A percentile compares a stretch with the other conserved stretches of the same genome.
Conservation (phyloP, 1,140 invertebrate genomes). For the Drosophila paulistorum region DNA sequence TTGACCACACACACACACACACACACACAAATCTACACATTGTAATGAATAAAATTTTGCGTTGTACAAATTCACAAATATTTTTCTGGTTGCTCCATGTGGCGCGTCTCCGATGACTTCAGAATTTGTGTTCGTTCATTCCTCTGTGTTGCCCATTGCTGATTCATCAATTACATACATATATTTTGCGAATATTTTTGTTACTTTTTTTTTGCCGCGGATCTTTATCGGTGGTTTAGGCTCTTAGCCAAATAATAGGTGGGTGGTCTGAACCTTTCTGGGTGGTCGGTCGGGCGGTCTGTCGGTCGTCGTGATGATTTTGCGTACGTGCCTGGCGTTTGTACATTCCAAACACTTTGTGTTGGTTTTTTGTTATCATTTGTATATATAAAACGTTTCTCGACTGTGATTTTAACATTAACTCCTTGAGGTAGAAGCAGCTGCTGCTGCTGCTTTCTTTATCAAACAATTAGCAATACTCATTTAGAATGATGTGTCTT, state of each 20-base stretch:
- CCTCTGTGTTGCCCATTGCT: constrained; percentile 11
- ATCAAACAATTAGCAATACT: constrained; percentile 63
- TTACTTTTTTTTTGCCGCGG: constrained; percentile 15
- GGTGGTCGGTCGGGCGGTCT: constrained; percentile 27
- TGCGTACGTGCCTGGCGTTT: constrained; percentile 59
- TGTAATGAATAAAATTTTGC: constrained; percentile 46
- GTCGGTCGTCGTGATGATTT: constrained; percentile 23
- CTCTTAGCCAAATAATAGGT: constrained; percentile 13
- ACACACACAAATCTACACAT: constrained; percentile 6
- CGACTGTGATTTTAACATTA: constrained; percentile 45
- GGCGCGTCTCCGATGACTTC: constrained; percentile 26
- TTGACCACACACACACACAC: neutral
- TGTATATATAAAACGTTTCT: constrained; percentile 13
- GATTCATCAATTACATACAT: constrained; percentile 36
- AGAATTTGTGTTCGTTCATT: constrained; percentile 7
- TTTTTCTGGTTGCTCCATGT: neutral
- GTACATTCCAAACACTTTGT: constrained; percentile 40
- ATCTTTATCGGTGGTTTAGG: constrained; percentile 44
- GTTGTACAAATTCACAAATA: constrained; percentile 47
- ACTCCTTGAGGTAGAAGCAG: neutral
- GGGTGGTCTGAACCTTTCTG: constrained; percentile 34
- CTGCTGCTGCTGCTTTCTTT: constrained; percentile 42
- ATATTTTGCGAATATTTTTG: constrained; percentile 36
- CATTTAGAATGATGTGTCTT: neutral
- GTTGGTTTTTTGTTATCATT: constrained; percentile 45